These are phyloP conservation scores for Clarias magur DNA, from an alignment of 2,113 vertebrate species.

Conservation along the genomic window DNA sequence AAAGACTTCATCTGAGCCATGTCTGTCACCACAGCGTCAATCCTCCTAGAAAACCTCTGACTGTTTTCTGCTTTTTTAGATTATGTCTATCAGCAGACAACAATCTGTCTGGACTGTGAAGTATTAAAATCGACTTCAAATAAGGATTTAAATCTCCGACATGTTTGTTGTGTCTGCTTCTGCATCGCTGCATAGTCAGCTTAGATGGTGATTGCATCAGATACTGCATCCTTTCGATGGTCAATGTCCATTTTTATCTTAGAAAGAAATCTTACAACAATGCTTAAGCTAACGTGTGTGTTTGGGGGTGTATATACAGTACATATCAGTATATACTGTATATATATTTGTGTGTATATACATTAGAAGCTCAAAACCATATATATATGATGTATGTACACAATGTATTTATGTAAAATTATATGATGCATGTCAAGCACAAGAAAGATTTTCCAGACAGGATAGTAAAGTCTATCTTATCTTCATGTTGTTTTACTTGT, in stretches of 20 bases:
- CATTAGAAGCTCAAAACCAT: no score
- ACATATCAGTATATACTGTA: no score
- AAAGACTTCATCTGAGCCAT: not conserved
- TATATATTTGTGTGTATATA: not conserved
- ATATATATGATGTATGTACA: not conserved
- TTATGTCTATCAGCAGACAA: not conserved
- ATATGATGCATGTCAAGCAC: not conserved
- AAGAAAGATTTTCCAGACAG: not conserved
- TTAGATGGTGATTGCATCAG: not conserved
- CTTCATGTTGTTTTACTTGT: not conserved
- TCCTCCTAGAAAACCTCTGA: not conserved
- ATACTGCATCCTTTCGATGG: not conserved
- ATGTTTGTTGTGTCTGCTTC: not conserved
- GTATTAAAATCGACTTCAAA: not conserved
- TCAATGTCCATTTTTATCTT: not conserved
- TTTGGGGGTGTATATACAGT: no score
- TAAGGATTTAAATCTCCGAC: not conserved
- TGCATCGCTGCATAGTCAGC: not conserved
- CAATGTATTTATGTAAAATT: not conserved
- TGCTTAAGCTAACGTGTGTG: not conserved
- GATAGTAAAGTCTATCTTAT: not conserved
- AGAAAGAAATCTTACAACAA: not conserved
- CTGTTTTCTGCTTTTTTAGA: not conserved
- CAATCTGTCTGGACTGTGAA: not conserved
- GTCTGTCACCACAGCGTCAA: not conserved